Evolutionary conservation across 2,888 invertebrate genomes (phyloP), one percentile per base, ranked within the genome.

Genomic region (Troglohyphantes excavatus): DNA sequence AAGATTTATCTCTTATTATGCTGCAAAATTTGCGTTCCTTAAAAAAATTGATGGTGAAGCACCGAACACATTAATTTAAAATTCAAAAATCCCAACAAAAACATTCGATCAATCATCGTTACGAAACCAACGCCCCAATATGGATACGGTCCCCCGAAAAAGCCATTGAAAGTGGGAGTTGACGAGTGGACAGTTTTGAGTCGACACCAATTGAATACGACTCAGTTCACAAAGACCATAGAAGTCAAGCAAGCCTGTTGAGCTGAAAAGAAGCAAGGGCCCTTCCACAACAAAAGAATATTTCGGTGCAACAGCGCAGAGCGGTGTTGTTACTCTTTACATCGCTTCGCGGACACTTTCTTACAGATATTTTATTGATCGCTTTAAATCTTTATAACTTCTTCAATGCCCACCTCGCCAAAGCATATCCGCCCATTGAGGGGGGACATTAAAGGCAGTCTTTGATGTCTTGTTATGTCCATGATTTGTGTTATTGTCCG

Each of bases 211-310:
- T 82, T 82, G 82, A 82, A 76, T 83, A 29, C 82, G 88, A 70
- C 53, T 73, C 88, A 89, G 61, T 89, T 89, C 82, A 89, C 88
- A 89, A 89, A 89, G 82, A 89, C 88, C 88, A 89, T 89, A 63
- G 82, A 89, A 89, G 88, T 89, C 88, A 88, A 88, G 73, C 33
- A 65, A 83, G 82, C 88, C 88, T 89, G 88, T 89, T 89, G 88
- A 82, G 72, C 21, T 53, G 46, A 63, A 65, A 43, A 27, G 53
- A 39, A 82, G 17, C 61, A 59, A 46, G 46, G 46, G 67, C 23
- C 43, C 33, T 46, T 26, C 23, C 53, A 29, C 81, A 21, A 72
- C 82, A 82, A 82, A 61, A 39, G 79, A 43, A 46, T 53, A 27
- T 68, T 79, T 53, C 46, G 67, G 27, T 53, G 73, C 83, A 63